Percentiles rank a stretch among this genome's conserved stretches.
Evolutionary conservation across 2,888 invertebrate species (phyloP).

Genomic region (Girardia tigrina): DNA sequence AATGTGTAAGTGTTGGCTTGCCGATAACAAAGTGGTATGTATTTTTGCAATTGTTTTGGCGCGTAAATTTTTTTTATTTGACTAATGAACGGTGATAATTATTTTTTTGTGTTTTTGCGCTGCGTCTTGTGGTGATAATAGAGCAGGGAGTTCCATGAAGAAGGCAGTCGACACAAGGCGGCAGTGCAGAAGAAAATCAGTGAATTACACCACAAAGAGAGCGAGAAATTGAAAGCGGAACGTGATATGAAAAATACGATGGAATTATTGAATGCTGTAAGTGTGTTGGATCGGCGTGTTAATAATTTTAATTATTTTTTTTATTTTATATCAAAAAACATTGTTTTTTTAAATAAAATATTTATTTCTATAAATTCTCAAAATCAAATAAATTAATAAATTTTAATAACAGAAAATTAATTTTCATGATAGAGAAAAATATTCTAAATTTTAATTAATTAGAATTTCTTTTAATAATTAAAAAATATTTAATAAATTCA

Average conservation of each 20-base stretch:
- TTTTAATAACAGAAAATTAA: too few relatives aligned
- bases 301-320: background rate
- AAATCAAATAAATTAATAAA: too few relatives aligned
- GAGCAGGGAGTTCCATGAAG: background rate
- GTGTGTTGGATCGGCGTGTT: too few relatives aligned
- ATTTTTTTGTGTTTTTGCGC: background rate
- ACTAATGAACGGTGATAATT: background rate
- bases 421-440: too few relatives aligned
- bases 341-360: too few relatives aligned
- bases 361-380: too few relatives aligned
- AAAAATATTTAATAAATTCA: too few relatives aligned
- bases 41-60: background rate
- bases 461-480: too few relatives aligned
- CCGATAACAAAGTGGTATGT: slow-evolving; percentile 73
- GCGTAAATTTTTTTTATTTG: background rate
- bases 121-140: too few relatives aligned
- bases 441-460: too few relatives aligned
- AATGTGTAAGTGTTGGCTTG: slow-evolving; percentile 94
- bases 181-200: background rate
- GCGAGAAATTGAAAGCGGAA: background rate
- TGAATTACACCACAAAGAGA: background rate
- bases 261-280: background rate
- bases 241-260: background rate
- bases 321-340: background rate
- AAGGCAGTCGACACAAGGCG: background rate